Base-by-base conservation (phyloP, 1,140 invertebrate genomes). In the Lordiphosa mommai region DNA sequence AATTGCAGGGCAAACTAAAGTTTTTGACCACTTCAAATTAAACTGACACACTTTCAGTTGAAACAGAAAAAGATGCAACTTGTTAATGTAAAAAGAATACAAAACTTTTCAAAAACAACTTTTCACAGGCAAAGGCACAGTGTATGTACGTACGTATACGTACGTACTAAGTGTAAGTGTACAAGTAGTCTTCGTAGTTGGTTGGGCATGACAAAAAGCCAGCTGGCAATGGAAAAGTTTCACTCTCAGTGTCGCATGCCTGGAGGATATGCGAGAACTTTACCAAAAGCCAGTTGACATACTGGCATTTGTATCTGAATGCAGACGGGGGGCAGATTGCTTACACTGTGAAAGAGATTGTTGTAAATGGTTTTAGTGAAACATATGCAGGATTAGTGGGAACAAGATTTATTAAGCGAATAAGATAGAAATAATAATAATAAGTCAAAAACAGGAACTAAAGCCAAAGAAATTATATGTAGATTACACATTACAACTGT, bases 201-300 rank as follows among this genome's bases (percentile, higher is more conserved):
- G 48, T 53, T n/a, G n/a, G 17, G 38, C 40, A 36, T 55, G 32
- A 66, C 63, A 66, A 49, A 57, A 23, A 23, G 20, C 20, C 20
- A 23, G 20, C 20, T 5, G 7, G 37, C 41, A 13, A 20, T 23
- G 14, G 12, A 20, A n/a, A 52, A 46, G 38, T 65, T 65, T 44
- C 20, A 33, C 34, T 30, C n/a, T 30, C 30, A 10, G 30, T 67
- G 64, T 51, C 64, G 57, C 56, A 61, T 61, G 56, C 55, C 66
- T 61, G 43, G 5, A 68, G 66, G 56, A 69, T 68, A 69, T 69
- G 41, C 49, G 43, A 69, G 64, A 69, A 53, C 48, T 68, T 69
- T 30, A 37, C 14, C n/a, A n/a, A 37, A 57, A 36, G 23, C 23
- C 9, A 6, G 41, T 29, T 44, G 41, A 61, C 49, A 68, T 33